Evolutionary conservation across 1,140 invertebrate species (phyloP).

Genomic region (Drosophila serrata): DNA sequence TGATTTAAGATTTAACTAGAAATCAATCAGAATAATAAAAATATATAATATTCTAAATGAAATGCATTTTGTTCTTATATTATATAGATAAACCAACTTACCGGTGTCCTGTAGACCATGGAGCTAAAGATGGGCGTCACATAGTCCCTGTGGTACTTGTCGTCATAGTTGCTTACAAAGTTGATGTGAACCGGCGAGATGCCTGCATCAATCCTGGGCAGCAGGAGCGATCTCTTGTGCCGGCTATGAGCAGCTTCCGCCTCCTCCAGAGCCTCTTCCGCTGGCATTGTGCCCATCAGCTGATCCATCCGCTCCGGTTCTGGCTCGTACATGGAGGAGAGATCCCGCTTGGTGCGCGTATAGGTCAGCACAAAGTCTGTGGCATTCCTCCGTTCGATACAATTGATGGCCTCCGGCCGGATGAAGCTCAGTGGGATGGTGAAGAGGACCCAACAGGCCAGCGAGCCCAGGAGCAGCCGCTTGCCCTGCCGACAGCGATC

Average conservation of each 20-base stretch:
- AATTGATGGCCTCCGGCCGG: conserved; percentile 95
- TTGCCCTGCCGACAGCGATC: conserved; percentile 96
- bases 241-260: conserved; percentile 59
- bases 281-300: conserved; percentile 40
- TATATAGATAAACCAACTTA: conserved; percentile 70
- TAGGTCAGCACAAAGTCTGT: conserved; percentile 86
- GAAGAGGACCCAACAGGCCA: conserved; percentile 98
- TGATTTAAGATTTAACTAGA: neutral
- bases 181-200: conserved; percentile 91
- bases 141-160: conserved; percentile 90
- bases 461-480: conserved; percentile 94
- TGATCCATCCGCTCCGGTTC: conserved; percentile 40
- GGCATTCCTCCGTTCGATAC: conserved; percentile 91
- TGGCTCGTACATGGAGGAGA: conserved; percentile 62
- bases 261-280: conserved; percentile 48
- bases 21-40: neutral
- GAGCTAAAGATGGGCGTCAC: conserved; percentile 97
- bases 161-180: conserved; percentile 94
- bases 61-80: neutral
- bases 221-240: conserved; percentile 66
- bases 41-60: neutral
- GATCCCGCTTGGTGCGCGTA: conserved; percentile 75
- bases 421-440: conserved; percentile 98
- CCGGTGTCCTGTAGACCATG: conserved; percentile 93
- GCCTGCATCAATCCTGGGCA: conserved; percentile 86